These are phyloP conservation scores for Idaea biselata DNA, from an alignment of 2,888 invertebrate genomes.

Conservation along the genomic window DNA sequence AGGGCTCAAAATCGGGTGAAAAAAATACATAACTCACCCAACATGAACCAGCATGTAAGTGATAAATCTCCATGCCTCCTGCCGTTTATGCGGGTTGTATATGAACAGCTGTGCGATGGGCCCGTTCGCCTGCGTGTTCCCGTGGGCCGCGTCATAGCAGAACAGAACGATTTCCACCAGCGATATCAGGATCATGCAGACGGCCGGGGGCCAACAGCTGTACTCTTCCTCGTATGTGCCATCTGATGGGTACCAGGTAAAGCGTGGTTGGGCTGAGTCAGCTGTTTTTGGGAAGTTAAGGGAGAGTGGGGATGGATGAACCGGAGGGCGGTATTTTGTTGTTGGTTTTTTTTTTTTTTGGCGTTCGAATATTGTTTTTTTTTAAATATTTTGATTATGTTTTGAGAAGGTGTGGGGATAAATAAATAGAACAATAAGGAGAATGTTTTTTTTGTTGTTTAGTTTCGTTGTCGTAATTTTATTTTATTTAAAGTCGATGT, in stretches of 20 bases:
- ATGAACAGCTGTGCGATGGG: slow-evolving; percentile 91
- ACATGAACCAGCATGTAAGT: slow-evolving; percentile 98
- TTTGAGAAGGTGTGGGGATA: neutral
- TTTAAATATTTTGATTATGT: neutral
- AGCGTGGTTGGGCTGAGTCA: slow-evolving; percentile 49
- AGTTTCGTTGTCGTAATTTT: neutral
- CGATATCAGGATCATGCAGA: slow-evolving; percentile 95
- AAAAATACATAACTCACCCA: slow-evolving; percentile 81
- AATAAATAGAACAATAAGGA: neutral
- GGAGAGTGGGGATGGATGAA: slow-evolving; percentile 51
- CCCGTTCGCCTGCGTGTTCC: slow-evolving; percentile 81
- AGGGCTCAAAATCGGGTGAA: neutral
- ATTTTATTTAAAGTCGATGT: neutral
- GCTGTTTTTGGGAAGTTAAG: slow-evolving; percentile 41
- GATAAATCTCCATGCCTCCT: slow-evolving; percentile 95
- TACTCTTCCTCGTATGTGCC: slow-evolving; percentile 95
- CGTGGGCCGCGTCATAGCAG: slow-evolving; percentile 75
- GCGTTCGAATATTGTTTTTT: neutral
- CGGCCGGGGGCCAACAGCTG: slow-evolving; percentile 93
- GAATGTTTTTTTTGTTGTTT: neutral
- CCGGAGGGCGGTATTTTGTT: slow-evolving; percentile 15
- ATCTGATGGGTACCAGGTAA: slow-evolving; percentile 79
- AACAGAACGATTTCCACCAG: slow-evolving; percentile 91
- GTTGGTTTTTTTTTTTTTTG: neutral
- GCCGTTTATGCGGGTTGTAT: slow-evolving; percentile 91